Conservation (phyloP, 1,140 invertebrate genomes). For the Diachasma alloeum region DNA sequence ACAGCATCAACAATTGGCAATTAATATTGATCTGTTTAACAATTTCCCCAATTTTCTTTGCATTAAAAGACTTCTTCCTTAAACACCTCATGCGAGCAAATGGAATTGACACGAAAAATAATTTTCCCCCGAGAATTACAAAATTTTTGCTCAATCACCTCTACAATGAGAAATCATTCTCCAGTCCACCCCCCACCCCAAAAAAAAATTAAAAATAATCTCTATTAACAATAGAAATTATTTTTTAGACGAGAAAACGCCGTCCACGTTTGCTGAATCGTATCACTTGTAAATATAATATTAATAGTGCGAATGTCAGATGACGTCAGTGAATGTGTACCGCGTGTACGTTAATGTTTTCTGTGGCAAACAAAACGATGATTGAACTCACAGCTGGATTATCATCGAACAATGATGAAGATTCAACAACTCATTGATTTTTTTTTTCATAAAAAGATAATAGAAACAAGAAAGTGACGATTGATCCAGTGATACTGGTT, state of each 20-base stretch:
- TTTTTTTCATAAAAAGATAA: no score
- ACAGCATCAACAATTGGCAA: no score
- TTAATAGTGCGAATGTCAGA: neutral
- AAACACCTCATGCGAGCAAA: no score
- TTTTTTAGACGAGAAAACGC: neutral
- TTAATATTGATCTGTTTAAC: no score
- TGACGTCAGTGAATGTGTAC: constrained; percentile 1
- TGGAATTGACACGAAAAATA: no score
- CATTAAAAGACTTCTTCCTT: no score
- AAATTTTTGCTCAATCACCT: no score
- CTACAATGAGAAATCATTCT: no score
- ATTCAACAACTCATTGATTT: neutral
- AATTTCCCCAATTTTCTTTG: no score
- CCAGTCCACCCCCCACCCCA: no score
- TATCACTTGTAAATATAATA: neutral
- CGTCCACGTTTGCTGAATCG: neutral
- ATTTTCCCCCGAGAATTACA: no score
- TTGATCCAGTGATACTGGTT: neutral
- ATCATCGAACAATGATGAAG: neutral
- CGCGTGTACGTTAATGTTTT: neutral
- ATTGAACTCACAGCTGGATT: neutral
- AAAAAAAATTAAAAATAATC: neutral
- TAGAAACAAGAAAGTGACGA: no score
- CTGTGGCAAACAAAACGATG: neutral
- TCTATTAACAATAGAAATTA: neutral